These are phyloP conservation scores for Speoplatyrhinus poulsoni DNA, from an alignment of 2,113 vertebrate species.

Conservation along the genomic window DNA sequence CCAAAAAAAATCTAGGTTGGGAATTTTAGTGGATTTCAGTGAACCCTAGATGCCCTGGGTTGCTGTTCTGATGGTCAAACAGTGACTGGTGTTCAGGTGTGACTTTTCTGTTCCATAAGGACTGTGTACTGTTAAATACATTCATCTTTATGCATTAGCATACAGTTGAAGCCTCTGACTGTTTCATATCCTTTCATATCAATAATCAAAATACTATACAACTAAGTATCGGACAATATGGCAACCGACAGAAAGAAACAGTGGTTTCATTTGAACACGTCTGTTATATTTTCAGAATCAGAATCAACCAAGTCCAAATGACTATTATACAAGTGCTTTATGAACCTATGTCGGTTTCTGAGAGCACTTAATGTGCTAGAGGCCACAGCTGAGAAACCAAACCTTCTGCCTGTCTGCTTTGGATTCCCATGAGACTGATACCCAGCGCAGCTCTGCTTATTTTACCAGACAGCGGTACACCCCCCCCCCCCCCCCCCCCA, in stretches of 20 bases:
- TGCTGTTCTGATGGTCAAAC: too few relatives aligned
- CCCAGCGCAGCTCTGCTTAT: conserved; percentile 52
- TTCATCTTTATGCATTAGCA: conserved; percentile 50
- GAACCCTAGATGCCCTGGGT: too few relatives aligned
- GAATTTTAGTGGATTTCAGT: too few relatives aligned
- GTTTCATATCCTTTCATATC: conserved; percentile 28
- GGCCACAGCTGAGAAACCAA: conserved; percentile 53
- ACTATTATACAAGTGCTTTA: conserved; percentile 34
- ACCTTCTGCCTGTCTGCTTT: conserved; percentile 44
- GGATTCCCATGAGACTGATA: conserved; percentile 60
- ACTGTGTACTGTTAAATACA: conserved; percentile 20
- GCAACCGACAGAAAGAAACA: too few relatives aligned
- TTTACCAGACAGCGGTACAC: conserved; percentile 47
- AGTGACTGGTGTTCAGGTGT: too few relatives aligned
- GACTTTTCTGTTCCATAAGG: conserved; percentile 32
- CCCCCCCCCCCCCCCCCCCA: background rate
- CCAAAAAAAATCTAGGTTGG: too few relatives aligned
- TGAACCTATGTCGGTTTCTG: conserved; percentile 43
- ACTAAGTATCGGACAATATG: background rate
- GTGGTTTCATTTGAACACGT: too few relatives aligned
- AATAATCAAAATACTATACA: conserved; percentile 24
- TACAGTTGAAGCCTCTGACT: conserved; percentile 51
- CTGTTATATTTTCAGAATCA: too few relatives aligned
- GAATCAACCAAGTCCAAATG: too few relatives aligned
- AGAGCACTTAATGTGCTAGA: conserved; percentile 51